Base-by-base conservation (phyloP, 1,140 invertebrate species). In the Macrocentrus cingulum region DNA sequence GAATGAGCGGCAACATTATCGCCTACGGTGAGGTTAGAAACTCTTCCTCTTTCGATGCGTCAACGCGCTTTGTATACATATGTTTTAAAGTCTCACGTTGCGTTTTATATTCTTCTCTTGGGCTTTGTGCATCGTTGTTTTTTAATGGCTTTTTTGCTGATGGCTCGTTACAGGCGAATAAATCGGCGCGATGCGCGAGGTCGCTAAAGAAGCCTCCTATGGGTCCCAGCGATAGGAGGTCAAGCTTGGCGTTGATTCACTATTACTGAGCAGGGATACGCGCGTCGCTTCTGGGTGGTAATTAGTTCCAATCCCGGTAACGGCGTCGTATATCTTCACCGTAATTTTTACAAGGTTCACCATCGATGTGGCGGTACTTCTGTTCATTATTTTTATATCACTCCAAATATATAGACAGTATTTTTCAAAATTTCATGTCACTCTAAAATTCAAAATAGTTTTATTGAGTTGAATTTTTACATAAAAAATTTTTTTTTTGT, bases 271-370 rank as follows among this genome's bases (percentile, higher is more conserved):
- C 60, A 51, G 25, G 49, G 49, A 68, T 70, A 65, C 58, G 53
- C 64, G 69, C 65, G 68, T 70, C 61, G 73, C 72, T 76, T 68
- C 73, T 75, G 73, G 73, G 74, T 74, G 73, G 74, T 72, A 76
- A 77, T 75, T 77, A 77, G 72, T 67, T 75, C 68, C 72, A 77
- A 75, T 75, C 71, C 66, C 50, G 41, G 68, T 74, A 74, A 76
- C 67, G 60, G 66, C 71, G 71, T 76, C 75, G 67, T 77, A 77
- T 77, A 76, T 77, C 71, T 76, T 53, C 64, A 46, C 55, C 49
- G 59, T 62, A 65, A 71, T 76, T 75, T 75, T 75, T 75, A 69
- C 64, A 39, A 3, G 59, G 23, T 49, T 55, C 39, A 18, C 51
- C 56, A 57, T 55, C 63, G 64, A 69, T 56, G 39, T 60, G 63